Percentiles rank a stretch among this genome's conserved stretches.
Evolutionary conservation across 1,140 invertebrate genomes (phyloP).

Genomic region (Melanaphis sacchari): DNA sequence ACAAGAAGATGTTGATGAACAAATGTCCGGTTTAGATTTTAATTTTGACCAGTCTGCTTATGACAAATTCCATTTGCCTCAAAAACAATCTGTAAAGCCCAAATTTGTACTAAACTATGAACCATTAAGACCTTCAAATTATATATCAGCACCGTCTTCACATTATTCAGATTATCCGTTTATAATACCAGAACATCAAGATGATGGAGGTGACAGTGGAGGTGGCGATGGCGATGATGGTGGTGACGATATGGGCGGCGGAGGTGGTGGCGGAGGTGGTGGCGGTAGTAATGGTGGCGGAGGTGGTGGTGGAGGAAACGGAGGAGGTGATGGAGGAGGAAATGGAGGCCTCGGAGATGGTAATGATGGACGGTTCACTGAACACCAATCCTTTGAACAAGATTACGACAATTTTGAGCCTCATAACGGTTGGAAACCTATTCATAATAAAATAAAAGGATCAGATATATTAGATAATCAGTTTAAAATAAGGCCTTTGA

Average conservation of each 20-base stretch:
- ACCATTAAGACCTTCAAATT: slow-evolving; percentile 45
- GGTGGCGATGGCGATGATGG: not conserved
- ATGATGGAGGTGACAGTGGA: slow-evolving; percentile 23
- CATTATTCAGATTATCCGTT: not conserved
- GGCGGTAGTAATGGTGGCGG: not conserved
- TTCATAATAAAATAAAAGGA: not conserved
- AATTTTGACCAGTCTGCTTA: not conserved
- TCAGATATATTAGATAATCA: not conserved
- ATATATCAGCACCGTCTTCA: not conserved
- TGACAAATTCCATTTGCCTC: slow-evolving; percentile 12
- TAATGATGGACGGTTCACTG: not conserved
- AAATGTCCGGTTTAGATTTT: not conserved
- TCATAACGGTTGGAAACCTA: slow-evolving; percentile 19
- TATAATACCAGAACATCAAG: slow-evolving; percentile 40
- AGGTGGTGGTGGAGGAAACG: not conserved
- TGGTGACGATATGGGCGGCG: slow-evolving; percentile 11
- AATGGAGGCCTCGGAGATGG: not conserved
- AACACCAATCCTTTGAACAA: not conserved
- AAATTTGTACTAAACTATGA: slow-evolving; percentile 40
- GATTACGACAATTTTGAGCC: slow-evolving; percentile 13
- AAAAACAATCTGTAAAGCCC: not conserved
- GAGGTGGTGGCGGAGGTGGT: not conserved
- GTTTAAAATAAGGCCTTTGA: not conserved
- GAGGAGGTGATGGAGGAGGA: not conserved
- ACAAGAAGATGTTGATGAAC: not conserved